Evolutionary conservation across 2,113 vertebrate genomes (phyloP), one percentile per base, ranked within the genome.

Genomic region (Pelodiscus sinensis): DNA sequence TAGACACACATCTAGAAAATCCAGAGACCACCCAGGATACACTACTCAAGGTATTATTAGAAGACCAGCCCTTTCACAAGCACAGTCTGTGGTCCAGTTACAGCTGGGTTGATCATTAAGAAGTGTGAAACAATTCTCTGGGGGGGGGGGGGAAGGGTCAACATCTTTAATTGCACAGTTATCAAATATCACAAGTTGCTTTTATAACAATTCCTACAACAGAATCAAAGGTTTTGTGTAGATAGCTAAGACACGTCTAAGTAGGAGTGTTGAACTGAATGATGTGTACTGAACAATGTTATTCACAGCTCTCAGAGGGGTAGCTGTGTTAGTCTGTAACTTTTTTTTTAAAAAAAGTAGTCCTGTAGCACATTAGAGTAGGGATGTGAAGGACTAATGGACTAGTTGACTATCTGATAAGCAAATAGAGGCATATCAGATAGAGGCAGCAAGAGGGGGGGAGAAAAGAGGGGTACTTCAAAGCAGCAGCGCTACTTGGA

Each of bases 151-250:
- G n/a, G n/a, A n/a, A n/a, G n/a, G n/a, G n/a, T 21, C 31, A 21
- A 35, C n/a, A 12, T 60, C 68, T 58, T 87, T 51, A 79, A 60
- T 50, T 58, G 9, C 16, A 87, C 83, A 44, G 58, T 75, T n/a
- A 35, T 71, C 27, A 79, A 79, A 79, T 65, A 71, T 83, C 80
- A 52, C 35, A 82, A 50, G 75, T 60, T 13, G 29, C 68, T 50
- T 38, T 51, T 25, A 9, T 79, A 56, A 44, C 83, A 71, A 79
- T 73, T 60, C 29, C 68, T 57, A 52, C 29, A 44, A 27, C 35
- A 79, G 58, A 54, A 92, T 84, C 58, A 84, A 84, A 84, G 85
- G 50, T 50, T 68, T 52, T 25, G 14, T 19, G 50, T 29, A 50
- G 35, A 6, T 78, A 82, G 62, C 57, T 77, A 73, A 84, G 51